Conservation (phyloP, 2,888 invertebrate species). For the Plebejus melissa region DNA sequence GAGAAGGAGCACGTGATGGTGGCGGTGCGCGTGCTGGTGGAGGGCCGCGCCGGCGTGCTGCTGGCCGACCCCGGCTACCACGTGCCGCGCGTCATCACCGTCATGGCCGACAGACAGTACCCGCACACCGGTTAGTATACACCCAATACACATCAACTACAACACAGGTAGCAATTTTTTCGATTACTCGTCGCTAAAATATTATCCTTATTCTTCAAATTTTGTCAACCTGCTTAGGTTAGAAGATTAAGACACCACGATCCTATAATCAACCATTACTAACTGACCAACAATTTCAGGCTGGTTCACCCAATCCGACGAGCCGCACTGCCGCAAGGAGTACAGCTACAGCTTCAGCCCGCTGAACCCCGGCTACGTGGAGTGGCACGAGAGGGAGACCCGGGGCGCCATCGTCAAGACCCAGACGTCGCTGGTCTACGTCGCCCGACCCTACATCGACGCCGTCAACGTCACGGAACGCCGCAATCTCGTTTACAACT, state of each 20-base stretch:
- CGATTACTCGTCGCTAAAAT: too few relatives aligned
- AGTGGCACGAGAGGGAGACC: conserved; percentile 91
- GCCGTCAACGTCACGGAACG: conserved; percentile 93
- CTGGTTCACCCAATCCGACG: conserved; percentile 91
- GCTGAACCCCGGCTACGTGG: conserved; percentile 85
- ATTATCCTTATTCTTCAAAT: neutral
- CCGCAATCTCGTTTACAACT: conserved; percentile 92
- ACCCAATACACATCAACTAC: neutral
- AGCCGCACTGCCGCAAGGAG: conserved; percentile 86
- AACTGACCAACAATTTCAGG: conserved; percentile 58
- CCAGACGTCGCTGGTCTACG: conserved; percentile 87
- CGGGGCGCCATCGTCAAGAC: conserved; percentile 77
- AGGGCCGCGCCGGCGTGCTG: conserved; percentile 86
- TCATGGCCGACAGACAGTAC: conserved; percentile 90
- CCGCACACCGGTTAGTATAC: conserved; percentile 86
- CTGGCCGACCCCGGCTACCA: conserved; percentile 95
- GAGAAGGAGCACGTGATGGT: conserved; percentile 95
- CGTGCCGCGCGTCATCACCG: conserved; percentile 89
- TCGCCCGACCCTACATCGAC: conserved; percentile 87
- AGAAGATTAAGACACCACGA: neutral
- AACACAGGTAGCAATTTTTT: too few relatives aligned
- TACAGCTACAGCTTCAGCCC: conserved; percentile 88
- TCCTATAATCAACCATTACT: neutral
- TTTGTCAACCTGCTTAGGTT: neutral
- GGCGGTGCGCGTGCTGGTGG: conserved; percentile 85